Percentiles rank a stretch among this genome's conserved stretches.
Evolutionary conservation across 2,113 vertebrate species (phyloP).

Genomic region (Ctenodactylus gundi): DNA sequence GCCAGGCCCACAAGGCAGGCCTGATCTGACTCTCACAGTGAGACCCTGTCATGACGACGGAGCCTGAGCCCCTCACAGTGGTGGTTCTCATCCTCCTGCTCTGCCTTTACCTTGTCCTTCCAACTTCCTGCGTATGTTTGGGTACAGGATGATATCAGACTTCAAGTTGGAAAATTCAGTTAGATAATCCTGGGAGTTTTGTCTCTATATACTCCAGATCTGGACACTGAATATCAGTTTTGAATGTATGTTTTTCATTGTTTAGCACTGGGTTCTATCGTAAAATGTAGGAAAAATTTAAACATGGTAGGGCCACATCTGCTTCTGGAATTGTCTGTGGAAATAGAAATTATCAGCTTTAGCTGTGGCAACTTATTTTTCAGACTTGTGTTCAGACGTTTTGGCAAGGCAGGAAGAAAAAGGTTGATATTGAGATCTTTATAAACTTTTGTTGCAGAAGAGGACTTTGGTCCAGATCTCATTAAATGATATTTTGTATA

Average conservation of each 20-base stretch:
- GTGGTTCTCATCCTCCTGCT: not conserved
- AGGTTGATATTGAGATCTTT: conserved; percentile 32
- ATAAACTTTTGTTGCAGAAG: conserved; percentile 22
- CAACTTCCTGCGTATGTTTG: not conserved
- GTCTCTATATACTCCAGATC: not conserved
- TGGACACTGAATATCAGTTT: not conserved
- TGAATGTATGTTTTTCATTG: not conserved
- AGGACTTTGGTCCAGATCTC: not conserved
- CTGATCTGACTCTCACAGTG: not conserved
- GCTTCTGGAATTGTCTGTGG: not conserved
- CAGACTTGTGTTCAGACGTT: conserved; percentile 2
- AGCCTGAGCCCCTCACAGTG: too few species aligned
- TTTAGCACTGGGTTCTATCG: not conserved
- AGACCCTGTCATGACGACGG: not conserved
- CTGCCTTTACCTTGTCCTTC: not conserved
- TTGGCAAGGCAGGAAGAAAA: not conserved
- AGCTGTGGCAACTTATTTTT: conserved; percentile 16
- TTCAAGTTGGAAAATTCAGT: not conserved
- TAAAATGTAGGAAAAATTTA: not conserved
- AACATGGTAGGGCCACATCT: not conserved
- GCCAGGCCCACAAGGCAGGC: not conserved
- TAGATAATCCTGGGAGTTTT: not conserved
- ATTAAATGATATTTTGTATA: conserved; percentile 22
- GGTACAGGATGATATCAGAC: not conserved
- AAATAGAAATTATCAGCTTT: conserved; percentile 21